Conservation (phyloP, 2,797 vertebrate species). For the Nyctalus aviator region DNA sequence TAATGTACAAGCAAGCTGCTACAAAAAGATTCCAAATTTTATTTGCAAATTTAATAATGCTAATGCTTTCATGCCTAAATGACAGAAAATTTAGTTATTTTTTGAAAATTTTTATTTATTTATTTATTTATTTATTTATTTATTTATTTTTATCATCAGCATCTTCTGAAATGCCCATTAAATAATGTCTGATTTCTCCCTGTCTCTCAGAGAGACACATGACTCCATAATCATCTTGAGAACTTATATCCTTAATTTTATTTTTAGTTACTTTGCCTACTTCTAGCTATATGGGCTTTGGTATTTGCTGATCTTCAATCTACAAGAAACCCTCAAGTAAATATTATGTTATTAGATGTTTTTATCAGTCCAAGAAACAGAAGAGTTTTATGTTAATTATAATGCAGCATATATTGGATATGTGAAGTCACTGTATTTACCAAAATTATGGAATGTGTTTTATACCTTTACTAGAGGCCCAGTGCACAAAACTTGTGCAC, state of each 20-base stretch:
- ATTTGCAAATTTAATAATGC: conserved; percentile 39
- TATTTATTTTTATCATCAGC: neutral
- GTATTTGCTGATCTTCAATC: neutral
- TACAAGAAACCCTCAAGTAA: neutral
- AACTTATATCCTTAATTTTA: neutral
- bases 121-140: neutral
- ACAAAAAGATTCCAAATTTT: conserved; percentile 43
- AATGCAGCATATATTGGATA: neutral
- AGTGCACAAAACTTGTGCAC: too few relatives aligned
- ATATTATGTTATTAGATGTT: neutral
- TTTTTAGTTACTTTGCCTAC: neutral
- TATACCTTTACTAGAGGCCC: neutral
- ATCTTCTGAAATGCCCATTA: neutral
- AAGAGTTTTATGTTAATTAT: neutral
- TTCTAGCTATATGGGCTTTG: neutral
- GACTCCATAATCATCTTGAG: neutral
- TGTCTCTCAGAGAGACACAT: neutral
- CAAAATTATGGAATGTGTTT: neutral
- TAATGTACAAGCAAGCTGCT: conserved; percentile 27
- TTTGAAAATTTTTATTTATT: neutral
- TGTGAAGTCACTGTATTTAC: neutral
- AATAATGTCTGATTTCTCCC: neutral
- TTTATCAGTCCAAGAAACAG: neutral
- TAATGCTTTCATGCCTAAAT: conserved; percentile 26
- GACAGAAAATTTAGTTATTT: conserved; percentile 46